phyloP scores from a whole-genome alignment of 2,888 invertebrate genomes.

The Scelioninae gen. 2 region DNA sequence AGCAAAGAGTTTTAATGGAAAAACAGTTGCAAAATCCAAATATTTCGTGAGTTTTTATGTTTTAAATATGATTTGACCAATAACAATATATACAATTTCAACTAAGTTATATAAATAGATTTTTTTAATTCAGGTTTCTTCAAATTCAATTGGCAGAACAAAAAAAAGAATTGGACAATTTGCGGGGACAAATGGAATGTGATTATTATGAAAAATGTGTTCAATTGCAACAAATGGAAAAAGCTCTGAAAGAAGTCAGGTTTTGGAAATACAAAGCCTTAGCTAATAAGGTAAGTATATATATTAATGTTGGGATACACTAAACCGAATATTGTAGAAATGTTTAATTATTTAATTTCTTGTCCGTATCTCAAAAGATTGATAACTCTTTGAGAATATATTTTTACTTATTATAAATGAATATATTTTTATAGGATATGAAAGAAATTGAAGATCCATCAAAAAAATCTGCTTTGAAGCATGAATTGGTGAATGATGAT shows the following conservation, averaged over 20 bases:
- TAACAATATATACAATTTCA: not conserved
- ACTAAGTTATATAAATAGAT: no score
- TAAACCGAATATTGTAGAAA: no score
- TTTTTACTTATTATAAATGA: no score
- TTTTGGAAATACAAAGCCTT: conserved; percentile 55
- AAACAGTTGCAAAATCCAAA: conserved; percentile 38
- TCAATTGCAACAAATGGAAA: conserved; percentile 47
- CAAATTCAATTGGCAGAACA: conserved; percentile 60
- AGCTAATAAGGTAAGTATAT: conserved; percentile 9
- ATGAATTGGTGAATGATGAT: no score
- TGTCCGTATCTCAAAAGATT: no score
- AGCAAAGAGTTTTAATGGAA: conserved; percentile 43
- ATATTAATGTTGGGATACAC: no score
- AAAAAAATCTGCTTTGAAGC: no score
- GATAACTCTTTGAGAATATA: no score
- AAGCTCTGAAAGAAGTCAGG: conserved; percentile 46
- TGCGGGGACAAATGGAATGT: conserved; percentile 65
- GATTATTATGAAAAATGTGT: conserved; percentile 63
- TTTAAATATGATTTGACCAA: not conserved
- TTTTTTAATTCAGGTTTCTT: conserved; percentile 68
- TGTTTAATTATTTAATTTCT: no score
- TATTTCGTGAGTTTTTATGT: conserved; percentile 42
- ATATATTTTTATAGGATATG: no score
- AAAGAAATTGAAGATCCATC: no score
- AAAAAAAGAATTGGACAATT: conserved; percentile 65